Evolutionary conservation across 2,113 vertebrate species (phyloP).

Genomic region (Parotia lawesii): DNA sequence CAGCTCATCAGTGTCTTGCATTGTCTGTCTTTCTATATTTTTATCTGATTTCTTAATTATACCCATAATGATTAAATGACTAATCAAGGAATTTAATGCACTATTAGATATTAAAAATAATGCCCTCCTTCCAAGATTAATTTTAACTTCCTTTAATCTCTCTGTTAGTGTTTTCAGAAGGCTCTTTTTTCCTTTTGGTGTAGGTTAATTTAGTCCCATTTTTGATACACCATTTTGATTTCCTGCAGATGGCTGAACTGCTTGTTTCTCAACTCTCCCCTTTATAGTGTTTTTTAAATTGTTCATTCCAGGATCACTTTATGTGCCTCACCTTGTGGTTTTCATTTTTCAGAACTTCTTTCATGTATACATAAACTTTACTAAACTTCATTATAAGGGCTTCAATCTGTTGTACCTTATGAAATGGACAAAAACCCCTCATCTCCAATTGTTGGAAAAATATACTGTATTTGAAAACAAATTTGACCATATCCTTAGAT

Average conservation of each 20-base stretch:
- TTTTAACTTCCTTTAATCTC: neutral
- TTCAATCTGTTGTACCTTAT: neutral
- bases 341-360: neutral
- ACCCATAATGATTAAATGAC: neutral
- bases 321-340: neutral
- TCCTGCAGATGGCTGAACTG: neutral
- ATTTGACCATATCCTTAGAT: neutral
- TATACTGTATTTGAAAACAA: neutral
- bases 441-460: neutral
- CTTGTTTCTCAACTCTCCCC: neutral
- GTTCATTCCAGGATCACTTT: neutral
- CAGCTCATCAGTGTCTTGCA: neutral
- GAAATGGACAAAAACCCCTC: neutral
- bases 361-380: neutral
- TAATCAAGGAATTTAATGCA: neutral
- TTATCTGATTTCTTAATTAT: neutral
- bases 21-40: neutral
- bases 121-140: neutral
- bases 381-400: neutral
- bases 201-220: neutral
- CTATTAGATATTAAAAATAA: neutral
- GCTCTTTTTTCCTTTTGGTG: neutral
- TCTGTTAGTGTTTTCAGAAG: neutral
- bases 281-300: neutral
- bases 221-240: neutral